Base-by-base conservation (phyloP, 37 sponge, comb jelly and placozoan species). In the Cliona cf. orientalis region DNA sequence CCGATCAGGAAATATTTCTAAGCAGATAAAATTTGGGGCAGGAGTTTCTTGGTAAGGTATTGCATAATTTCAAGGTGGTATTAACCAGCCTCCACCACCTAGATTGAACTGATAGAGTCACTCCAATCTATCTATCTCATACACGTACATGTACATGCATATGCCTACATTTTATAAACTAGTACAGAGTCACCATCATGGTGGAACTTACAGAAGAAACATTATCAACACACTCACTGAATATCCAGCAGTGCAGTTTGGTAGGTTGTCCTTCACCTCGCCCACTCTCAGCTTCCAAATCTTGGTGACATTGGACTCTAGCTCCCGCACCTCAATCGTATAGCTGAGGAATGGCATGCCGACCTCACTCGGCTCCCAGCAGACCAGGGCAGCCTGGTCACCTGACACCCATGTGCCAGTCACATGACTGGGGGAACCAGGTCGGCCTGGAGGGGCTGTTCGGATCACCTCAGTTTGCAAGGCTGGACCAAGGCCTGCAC, bases 371-470 rank as follows among this genome's bases (percentile, higher is more conserved):
- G 42, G 43, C 1, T 25, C 38, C 79, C 79, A 79, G 38, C 79
- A 79, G 35, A 79, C 37, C 5, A 46, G 2, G 45, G 68, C 68
- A 65, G 79, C 26, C 23, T 5, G 46, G 23, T 67, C 46, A 19
- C 55, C 55, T 1, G 77, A 43, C 36, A 79, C n/a, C 21, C 53
- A 55, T 14, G 5, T 45, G 35, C 28, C 55, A 28, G 65, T 65
- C 2, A 79, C 55, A 42, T 79, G 66, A 31, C 46, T 79, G 68
- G 79, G 79, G 31, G 79, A 79, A 1, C 67, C 79, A 12, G 79
- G 79, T 33, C 14, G 49, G 0, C 67, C 67, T 21, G 66, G 67
- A 5, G 44, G 68, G 1, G 67, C 38, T 23, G 79, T 79, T 0
- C 2, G 29, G 38, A 79, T 67, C 38, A 35, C 2, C 0, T 46